phyloP scores from a whole-genome alignment of 92 coral and sea anemone species.

The Pocillopora meandrina region DNA sequence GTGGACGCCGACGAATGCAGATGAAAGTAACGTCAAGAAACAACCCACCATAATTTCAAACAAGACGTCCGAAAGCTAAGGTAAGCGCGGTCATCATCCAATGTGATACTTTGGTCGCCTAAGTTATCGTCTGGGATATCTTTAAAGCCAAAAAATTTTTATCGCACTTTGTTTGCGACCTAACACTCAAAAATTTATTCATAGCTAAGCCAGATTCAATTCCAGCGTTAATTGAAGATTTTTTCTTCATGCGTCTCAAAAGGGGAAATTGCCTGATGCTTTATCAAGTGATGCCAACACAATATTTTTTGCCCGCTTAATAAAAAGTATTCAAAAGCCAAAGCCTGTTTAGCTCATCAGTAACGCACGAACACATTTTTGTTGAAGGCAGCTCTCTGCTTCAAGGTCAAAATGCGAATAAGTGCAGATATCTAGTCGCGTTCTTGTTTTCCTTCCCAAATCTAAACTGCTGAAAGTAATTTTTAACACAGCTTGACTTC shows the following conservation, averaged over 20 bases:
- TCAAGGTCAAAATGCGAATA: background rate
- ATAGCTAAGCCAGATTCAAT: background rate
- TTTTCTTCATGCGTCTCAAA: background rate
- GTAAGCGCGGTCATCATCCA: slow-evolving; percentile 1
- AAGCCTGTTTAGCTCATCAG: too few relatives aligned
- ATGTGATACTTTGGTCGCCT: background rate
- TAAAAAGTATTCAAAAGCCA: too few relatives aligned
- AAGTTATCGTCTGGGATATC: background rate
- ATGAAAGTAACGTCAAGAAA: background rate
- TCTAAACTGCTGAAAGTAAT: slow-evolving; percentile 11
- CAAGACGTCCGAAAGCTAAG: background rate
- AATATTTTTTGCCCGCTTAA: background rate
- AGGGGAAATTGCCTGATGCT: background rate
- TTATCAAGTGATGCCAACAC: slow-evolving; percentile 4
- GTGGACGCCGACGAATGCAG: slow-evolving; percentile 17
- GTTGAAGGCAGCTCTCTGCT: too few relatives aligned
- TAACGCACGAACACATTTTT: too few relatives aligned
- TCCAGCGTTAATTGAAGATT: background rate
- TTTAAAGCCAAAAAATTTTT: background rate
- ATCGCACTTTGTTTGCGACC: slow-evolving; percentile 19
- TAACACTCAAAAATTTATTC: slow-evolving; percentile 7
- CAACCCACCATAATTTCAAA: slow-evolving; percentile 12
- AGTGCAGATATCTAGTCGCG: background rate
- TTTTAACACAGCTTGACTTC: slow-evolving; percentile 23
- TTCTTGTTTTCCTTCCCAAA: background rate